Evolutionary conservation across 2,888 invertebrate genomes (phyloP).

Genomic region (Acrobasis consociella): DNA sequence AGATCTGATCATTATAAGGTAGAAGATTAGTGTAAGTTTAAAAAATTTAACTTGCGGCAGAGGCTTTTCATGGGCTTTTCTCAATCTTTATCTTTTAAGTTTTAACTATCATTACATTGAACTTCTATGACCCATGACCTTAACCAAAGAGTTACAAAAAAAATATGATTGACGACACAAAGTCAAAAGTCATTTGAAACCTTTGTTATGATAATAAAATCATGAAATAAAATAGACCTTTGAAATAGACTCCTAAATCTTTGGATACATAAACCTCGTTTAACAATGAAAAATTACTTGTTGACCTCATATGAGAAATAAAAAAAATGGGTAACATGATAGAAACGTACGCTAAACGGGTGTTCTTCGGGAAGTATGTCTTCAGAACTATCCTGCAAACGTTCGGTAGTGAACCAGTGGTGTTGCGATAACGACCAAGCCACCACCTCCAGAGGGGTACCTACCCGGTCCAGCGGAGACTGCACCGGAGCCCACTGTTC

Average conservation of each 20-base stretch:
- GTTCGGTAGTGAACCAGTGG: constrained; percentile 38
- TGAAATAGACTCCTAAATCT: too few species aligned
- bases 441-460: constrained; percentile 59
- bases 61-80: too few species aligned
- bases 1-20: too few species aligned
- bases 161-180: neutral
- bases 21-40: too few species aligned
- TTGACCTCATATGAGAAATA: neutral
- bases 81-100: too few species aligned
- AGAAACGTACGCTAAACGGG: neutral
- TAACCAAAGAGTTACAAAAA: too few species aligned
- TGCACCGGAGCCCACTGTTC: constrained; percentile 46
- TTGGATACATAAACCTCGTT: neutral
- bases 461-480: constrained; percentile 54
- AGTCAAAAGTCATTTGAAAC: constrained; percentile 5
- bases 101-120: too few species aligned
- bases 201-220: too few species aligned
- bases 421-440: constrained; percentile 50
- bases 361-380: constrained; percentile 32
- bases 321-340: constrained; percentile 9
- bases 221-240: too few species aligned
- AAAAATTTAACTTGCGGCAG: too few species aligned
- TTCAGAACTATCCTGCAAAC: constrained; percentile 28
- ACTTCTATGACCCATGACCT: too few species aligned
- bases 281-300: neutral